These are phyloP conservation scores for Alces alces DNA, from an alignment of 2,113 vertebrate species.

Conservation along the genomic window DNA sequence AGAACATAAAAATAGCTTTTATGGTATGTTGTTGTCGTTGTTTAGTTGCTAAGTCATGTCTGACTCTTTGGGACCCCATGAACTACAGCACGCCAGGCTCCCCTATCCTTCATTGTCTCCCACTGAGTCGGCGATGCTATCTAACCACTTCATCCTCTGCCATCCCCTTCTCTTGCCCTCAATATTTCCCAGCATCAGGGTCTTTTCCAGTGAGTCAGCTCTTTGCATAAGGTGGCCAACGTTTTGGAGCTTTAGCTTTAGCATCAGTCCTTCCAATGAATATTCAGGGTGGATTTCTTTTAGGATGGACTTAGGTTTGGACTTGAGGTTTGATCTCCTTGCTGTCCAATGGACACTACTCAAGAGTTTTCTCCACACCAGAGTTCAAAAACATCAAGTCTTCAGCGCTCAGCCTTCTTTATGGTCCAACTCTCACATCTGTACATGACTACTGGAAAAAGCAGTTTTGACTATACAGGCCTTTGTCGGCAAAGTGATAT, in stretches of 20 bases:
- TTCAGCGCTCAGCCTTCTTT: not conserved
- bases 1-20: conserved; percentile 3
- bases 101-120: not conserved
- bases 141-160: not conserved
- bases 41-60: not conserved
- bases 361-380: not conserved
- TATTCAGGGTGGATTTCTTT: not conserved
- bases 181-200: not conserved
- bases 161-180: not conserved
- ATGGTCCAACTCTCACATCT: not conserved
- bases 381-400: not conserved
- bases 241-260: not conserved
- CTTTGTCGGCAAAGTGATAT: not conserved
- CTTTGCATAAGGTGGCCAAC: not conserved
- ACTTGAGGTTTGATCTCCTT: not conserved
- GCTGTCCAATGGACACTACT: not conserved
- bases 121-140: not conserved
- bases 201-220: not conserved
- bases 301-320: not conserved
- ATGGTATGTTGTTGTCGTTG: not conserved
- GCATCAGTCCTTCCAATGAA: not conserved
- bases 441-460: not conserved
- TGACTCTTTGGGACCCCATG: not conserved
- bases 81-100: not conserved
- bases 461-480: not conserved